Evolutionary conservation across 2,888 invertebrate species (phyloP), one percentile per base, ranked within the genome.

Genomic region (Macaria notata): DNA sequence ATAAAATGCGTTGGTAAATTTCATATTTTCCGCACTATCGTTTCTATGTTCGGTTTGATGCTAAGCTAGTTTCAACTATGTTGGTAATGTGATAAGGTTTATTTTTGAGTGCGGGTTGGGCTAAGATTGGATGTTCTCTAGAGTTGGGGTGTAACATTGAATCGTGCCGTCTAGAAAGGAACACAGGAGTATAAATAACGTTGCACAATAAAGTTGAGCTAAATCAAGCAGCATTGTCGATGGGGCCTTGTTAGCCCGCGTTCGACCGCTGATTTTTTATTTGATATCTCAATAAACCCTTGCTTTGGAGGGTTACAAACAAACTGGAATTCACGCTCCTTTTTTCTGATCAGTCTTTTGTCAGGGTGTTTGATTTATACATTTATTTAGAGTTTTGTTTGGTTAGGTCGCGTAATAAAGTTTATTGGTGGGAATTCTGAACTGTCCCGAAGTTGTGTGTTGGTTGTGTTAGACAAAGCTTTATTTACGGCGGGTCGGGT

Each of bases 171-270:
- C 78, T 82, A 77, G 75, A 71, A 77, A 75, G 81, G 81, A 78
- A 83, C 78, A 80, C 74, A 78, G 74, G 76, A 76, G 81, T 88
- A 88, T 88, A 90, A 88, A 90, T 89, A 89, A 86, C 84, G 79
- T 78, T 88, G 86, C 84, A 90, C 87, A 88, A 88, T 88, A 87
- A 84, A 87, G 78, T 85, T 82, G 79, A 79, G 79, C 81, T 87
- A 88, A 90, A 90, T 90, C 90, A 90, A 88, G 86, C 75, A 84
- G 88, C 78, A 88, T 90, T 89, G 89, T 89, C 78, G 84, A 83
- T 78, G 80, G 75, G 76, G 78, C 36, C 86, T 88, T 88, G 88
- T 88, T 88, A 88, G 86, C 73, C 75, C 68, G 77, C 76, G 79
- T 76, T 78, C 83, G 84, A 83, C 86, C 85, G 85, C 88, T 88